A percentile compares a stretch with the other conserved stretches of the same genome.
Conservation (phyloP, 2,888 invertebrate species). For the Drosophila pullipes region DNA sequence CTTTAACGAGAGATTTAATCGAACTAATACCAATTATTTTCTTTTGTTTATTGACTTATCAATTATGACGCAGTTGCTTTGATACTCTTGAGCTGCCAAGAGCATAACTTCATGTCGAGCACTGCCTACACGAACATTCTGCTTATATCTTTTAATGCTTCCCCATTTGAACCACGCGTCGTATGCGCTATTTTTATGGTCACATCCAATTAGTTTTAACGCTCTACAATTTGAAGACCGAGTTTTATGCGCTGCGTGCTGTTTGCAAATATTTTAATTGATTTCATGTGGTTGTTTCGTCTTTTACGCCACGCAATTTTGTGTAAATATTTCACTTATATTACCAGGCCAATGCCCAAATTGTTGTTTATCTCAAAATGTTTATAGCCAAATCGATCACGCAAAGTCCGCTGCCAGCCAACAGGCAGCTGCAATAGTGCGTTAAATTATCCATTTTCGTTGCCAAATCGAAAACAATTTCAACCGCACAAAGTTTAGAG, state of each 20-base stretch:
- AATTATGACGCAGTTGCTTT: not conserved
- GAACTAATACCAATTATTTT: rapidly evolving
- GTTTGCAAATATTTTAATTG: conserved; percentile 73
- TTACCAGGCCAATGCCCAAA: conserved; percentile 25
- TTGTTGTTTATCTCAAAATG: conserved; percentile 46
- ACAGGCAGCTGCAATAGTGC: conserved; percentile 12
- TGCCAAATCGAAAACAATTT: not conserved
- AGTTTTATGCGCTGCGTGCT: conserved; percentile 48
- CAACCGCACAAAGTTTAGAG: not conserved
- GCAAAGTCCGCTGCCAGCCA: conserved; percentile 1
- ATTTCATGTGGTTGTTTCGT: conserved; percentile 61
- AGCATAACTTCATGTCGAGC: not conserved
- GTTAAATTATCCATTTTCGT: conserved; percentile 15
- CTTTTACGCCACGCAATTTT: conserved; percentile 3
- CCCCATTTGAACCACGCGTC: conserved; percentile 37
- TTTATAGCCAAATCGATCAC: conserved; percentile 31
- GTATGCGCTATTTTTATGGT: conserved; percentile 59
- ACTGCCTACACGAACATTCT: not conserved
- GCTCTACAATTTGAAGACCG: conserved; percentile 9
- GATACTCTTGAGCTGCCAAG: not conserved
- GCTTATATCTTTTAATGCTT: conserved; percentile 13
- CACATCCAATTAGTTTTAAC: conserved; percentile 64
- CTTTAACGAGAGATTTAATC: not conserved
- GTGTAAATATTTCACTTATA: conserved; percentile 57
- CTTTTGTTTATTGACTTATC: not conserved